Evolutionary conservation across 2,888 invertebrate species (phyloP), one percentile per base, ranked within the genome.

Genomic region (Prosopocoilus inquinatus): DNA sequence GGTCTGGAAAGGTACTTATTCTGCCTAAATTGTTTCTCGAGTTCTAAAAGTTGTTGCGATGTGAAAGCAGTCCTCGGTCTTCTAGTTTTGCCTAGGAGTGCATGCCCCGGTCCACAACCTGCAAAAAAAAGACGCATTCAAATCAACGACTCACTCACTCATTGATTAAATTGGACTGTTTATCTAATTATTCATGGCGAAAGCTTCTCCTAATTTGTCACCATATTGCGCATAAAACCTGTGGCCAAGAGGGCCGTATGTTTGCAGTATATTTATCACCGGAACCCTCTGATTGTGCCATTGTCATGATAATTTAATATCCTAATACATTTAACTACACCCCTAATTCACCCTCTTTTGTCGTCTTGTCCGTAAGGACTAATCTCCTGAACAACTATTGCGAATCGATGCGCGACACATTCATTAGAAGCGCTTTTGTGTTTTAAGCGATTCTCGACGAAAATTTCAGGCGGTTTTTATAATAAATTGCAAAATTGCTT

Each of bases 1-100:
- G 99, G 98, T 66, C 99, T 81, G 33, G 97, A 98, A 43, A 99
- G 86, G 81, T 99, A 99, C 79, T 99, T 99, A 83, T 97, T 99
- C 83, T 96, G 94, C 59, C 95, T 87, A 82, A 99, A 99, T 80
- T 99, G 98, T 76, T 96, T 93, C 80, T 99, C 99, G 71, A 99
- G 80, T 78, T 99, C 98, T 66, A 99, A 82, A 13, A 99, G 85
- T 72, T 99, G 99, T 74, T 99, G 98, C 0, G 83, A 93, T 1
- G 98, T 99, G 82, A 99, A 99, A 1, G 99, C 98, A 0, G 99
- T 99, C 55, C 99, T 83, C 0, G 99, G 99, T 63, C 99, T 83
- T 53, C 95, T 80, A 38, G 94, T 93, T 79, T 95, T 94, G 3
- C 91, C 90, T 57, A 90, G 78, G 36, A 90, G 82, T 1, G 93